These are phyloP conservation scores for Hirtodrosophila alboralis DNA, from an alignment of 2,888 invertebrate genomes.

Conservation along the genomic window DNA sequence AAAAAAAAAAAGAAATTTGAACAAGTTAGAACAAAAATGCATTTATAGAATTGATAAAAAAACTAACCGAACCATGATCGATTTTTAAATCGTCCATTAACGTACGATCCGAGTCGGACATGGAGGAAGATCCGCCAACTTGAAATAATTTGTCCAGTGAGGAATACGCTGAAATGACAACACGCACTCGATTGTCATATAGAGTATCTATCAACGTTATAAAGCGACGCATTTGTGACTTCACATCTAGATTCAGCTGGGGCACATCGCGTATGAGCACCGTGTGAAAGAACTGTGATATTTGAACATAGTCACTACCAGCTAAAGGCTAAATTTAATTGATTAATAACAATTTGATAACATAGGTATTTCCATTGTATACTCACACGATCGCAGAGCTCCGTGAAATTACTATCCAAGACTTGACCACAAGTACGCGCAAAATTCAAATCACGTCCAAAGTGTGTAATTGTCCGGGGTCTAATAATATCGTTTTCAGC, in stretches of 20 bases:
- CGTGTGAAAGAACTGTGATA: conserved; percentile 97
- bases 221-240: conserved; percentile 96
- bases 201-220: conserved; percentile 98
- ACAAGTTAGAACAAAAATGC: no score
- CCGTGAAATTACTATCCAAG: conserved; percentile 93
- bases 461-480: conserved; percentile 92
- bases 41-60: background rate
- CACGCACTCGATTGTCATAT: conserved; percentile 95
- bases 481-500: conserved; percentile 95
- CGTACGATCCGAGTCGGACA: conserved; percentile 91
- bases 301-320: conserved; percentile 96
- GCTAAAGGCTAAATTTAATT: conserved; percentile 90
- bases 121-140: conserved; percentile 81
- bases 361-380: background rate
- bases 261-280: conserved; percentile 96
- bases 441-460: conserved; percentile 95
- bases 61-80: conserved; percentile 88
- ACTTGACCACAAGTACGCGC: conserved; percentile 96
- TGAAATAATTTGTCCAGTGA: conserved; percentile 90
- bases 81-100: conserved; percentile 98
- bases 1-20: conserved; percentile 83
- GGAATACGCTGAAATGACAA: conserved; percentile 93
- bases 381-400: conserved; percentile 94
- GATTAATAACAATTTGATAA: conserved; percentile 5
- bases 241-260: conserved; percentile 89